Conservation (phyloP, 2,888 invertebrate genomes). For the Pammene aurita region DNA sequence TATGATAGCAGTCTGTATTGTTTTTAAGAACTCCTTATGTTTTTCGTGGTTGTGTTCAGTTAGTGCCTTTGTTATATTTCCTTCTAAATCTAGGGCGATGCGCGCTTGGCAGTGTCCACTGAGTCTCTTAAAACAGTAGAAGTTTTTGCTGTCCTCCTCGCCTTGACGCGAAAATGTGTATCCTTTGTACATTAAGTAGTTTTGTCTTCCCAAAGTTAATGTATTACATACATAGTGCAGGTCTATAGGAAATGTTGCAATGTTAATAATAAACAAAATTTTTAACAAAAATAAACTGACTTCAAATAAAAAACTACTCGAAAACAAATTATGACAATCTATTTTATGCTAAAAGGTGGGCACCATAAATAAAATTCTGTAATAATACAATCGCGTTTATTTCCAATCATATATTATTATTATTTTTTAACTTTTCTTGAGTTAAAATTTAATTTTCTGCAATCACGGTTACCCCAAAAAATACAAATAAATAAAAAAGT, state of each 20-base stretch:
- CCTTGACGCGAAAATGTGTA: slow-evolving; percentile 50
- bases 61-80: not conserved
- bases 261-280: not conserved
- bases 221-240: not conserved
- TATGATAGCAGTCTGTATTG: too few relatives aligned
- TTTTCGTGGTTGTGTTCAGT: slow-evolving; percentile 40
- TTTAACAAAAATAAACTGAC: too few relatives aligned
- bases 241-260: not conserved
- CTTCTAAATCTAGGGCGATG: slow-evolving; percentile 38
- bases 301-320: too few relatives aligned
- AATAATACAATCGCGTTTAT: too few relatives aligned
- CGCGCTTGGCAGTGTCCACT: slow-evolving; percentile 44
- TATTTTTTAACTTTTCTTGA: too few relatives aligned
- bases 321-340: too few relatives aligned
- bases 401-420: too few relatives aligned
- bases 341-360: too few relatives aligned
- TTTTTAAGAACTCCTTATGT: slow-evolving; percentile 3
- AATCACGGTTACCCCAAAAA: too few relatives aligned
- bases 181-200: slow-evolving; percentile 43
- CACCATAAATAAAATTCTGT: too few relatives aligned
- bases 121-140: slow-evolving; percentile 32
- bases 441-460: too few relatives aligned
- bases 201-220: slow-evolving; percentile 15
- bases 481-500: too few relatives aligned
- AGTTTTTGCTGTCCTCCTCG: slow-evolving; percentile 2